A percentile compares a stretch with the other conserved stretches of the same genome.
Conservation (phyloP, 2,113 vertebrate genomes). For the Oryctolagus cuniculus region mOryCun1.1 NC_091432.1:45608001-45608500, state of each 20-base stretch:
- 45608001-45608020: slow-evolving; percentile 10
- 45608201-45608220: slow-evolving; percentile 27
- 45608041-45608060: background rate
- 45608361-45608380: background rate
- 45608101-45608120: background rate
- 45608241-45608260: slow-evolving; percentile 52
- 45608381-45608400: slow-evolving; percentile 48
- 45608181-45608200: slow-evolving; percentile 25
- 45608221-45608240: slow-evolving; percentile 15
- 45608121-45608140: background rate
- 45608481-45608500: background rate
- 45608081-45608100: background rate
- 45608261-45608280: slow-evolving; percentile 47
- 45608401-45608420: background rate
- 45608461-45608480: background rate
- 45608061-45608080: background rate
- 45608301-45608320: slow-evolving; percentile 44
- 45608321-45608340: slow-evolving; percentile 6
- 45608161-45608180: background rate
- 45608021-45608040: background rate
- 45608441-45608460: background rate
- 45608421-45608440: background rate
- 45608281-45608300: slow-evolving; percentile 44
- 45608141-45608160: background rate
- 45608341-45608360: slow-evolving; percentile 44